Evolutionary conservation across 30 jellyfish, hydroid and myxozoan species (phyloP).

Genomic region (Cassiopea andromeda): DNA sequence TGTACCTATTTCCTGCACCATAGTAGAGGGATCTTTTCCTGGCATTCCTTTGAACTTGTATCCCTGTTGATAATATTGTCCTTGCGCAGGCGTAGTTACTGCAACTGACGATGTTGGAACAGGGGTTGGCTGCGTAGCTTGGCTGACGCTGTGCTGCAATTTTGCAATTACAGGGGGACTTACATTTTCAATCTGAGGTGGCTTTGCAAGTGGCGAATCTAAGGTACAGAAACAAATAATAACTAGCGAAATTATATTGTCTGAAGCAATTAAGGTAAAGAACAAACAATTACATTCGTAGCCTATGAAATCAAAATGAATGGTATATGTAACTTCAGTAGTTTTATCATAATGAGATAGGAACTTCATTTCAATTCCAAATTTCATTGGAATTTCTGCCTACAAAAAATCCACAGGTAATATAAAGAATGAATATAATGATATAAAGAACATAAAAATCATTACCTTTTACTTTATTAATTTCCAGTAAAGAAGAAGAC

Average conservation of each 20-base stretch:
- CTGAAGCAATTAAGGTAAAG: too few relatives aligned
- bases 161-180: slow-evolving; percentile 49
- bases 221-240: neutral
- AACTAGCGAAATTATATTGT: neutral
- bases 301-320: too few relatives aligned
- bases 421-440: neutral
- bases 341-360: too few relatives aligned
- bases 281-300: too few relatives aligned
- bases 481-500: slow-evolving; percentile 42
- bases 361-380: too few relatives aligned
- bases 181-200: slow-evolving; percentile 56
- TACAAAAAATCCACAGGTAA: neutral
- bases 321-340: too few relatives aligned
- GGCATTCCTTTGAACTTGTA: slow-evolving; percentile 28
- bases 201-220: slow-evolving; percentile 57
- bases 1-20: slow-evolving; percentile 12
- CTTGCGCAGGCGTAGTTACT: slow-evolving; percentile 41
- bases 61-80: slow-evolving; percentile 45
- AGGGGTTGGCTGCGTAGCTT: slow-evolving; percentile 25
- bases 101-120: slow-evolving; percentile 16
- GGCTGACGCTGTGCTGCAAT: slow-evolving; percentile 5
- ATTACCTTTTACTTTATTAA: slow-evolving; percentile 47
- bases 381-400: too few relatives aligned
- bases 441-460: neutral
- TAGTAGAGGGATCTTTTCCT: slow-evolving; percentile 28